Percentiles rank a stretch among this genome's conserved stretches.
Conservation (phyloP, 92 coral and sea anemone species). For the Heteractis magnifica region DNA sequence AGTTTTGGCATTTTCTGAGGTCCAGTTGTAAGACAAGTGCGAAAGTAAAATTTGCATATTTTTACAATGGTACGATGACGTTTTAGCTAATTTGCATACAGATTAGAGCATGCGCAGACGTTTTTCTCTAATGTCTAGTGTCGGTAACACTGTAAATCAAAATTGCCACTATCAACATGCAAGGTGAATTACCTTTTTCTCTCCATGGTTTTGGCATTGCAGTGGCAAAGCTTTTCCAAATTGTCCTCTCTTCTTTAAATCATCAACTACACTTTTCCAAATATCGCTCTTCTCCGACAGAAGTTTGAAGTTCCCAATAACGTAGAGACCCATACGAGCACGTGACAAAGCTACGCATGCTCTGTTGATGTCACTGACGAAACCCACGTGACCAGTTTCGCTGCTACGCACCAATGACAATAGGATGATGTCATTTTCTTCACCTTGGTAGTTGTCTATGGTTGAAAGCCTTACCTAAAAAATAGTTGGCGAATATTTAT, state of each 20-base stretch:
- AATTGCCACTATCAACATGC: no score
- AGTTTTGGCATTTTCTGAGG: no score
- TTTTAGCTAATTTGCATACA: no score
- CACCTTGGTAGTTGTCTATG: constrained; percentile 91
- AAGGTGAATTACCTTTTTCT: constrained; percentile 16
- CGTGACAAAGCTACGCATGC: constrained; percentile 95
- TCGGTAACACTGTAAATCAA: no score
- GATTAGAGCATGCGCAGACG: no score
- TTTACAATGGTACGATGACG: no score
- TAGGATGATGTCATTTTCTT: constrained; percentile 83
- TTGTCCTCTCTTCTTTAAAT: constrained; percentile 44
- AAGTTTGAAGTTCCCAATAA: constrained; percentile 75
- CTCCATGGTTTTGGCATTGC: constrained; percentile 66
- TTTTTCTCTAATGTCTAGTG: no score
- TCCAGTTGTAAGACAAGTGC: no score
- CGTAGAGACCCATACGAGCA: constrained; percentile 83
- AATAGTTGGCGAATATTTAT: no score
- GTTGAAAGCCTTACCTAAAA: constrained; percentile 57
- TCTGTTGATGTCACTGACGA: constrained; percentile 74
- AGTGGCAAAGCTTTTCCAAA: constrained; percentile 72
- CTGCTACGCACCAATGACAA: constrained; percentile 89
- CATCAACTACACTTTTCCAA: constrained; percentile 65
- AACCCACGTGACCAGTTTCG: constrained; percentile 71
- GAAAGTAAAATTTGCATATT: no score
- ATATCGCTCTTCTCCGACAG: constrained; percentile 65